Evolutionary conservation across 2,888 invertebrate species (phyloP), one percentile per base, ranked within the genome.

Genomic region (Cosmia pyralina): DNA sequence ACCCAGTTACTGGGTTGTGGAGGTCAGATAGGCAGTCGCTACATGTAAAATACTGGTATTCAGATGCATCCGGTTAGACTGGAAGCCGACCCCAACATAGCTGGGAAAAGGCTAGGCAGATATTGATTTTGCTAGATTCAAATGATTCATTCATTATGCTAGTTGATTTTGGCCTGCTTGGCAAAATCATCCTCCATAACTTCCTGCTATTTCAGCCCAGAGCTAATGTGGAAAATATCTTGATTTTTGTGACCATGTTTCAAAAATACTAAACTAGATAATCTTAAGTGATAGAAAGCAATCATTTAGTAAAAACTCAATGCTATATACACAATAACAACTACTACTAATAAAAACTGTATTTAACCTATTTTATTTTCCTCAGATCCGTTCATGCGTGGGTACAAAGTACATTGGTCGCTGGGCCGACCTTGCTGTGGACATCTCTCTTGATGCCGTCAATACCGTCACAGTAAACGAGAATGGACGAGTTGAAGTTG

Each of bases 361-460:
- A n/a, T n/a, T n/a, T n/a, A 22, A 58, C 8, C 10, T 15, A 10
- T 55, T 63, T 11, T 52, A 63, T 41, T 28, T 68, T 48, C 86
- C 84, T 57, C 87, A 97, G 97, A 97, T 97, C 60, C 98, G 98
- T 90, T 98, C 99, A 7, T 99, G 99, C 92, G 97, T 99, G 59
- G 99, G 99, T 73, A 99, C 99, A 1, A 99, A 99, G 95, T 99
- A 99, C 93, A 98, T 99, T 92, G 98, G 98, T 19, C 98, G 98
- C 90, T 99, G 99, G 99, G 98, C 98, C 0, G 99, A 99, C 89
- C 96, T 99, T 84, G 99, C 99, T 6, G 99, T 99, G 59, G 97
- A 98, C 84, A 99, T 99, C 89, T 99, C 99, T 1, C 94, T 99
- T 67, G 98, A 99, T 89, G 99, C 99, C 7, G 99, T 99, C 48